phyloP scores from a whole-genome alignment of 1,140 invertebrate species.

The Drosophila quadrilineata region DNA sequence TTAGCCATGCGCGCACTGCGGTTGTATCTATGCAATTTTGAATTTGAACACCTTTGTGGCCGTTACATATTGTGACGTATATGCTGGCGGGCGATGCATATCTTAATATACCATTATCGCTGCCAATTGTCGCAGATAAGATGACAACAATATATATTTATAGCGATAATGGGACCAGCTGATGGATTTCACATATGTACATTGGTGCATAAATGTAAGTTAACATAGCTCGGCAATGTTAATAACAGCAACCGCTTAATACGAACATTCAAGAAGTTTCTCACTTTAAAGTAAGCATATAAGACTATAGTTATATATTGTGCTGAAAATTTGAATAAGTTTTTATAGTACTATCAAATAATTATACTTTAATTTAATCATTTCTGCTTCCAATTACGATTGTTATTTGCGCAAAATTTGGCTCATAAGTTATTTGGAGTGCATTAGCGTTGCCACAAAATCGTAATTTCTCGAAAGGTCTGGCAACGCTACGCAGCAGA shows the following conservation, averaged over 20 bases:
- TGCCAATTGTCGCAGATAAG: conserved; percentile 22
- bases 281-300: background rate
- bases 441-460: conserved; percentile 4
- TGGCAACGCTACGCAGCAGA: conserved; percentile 26
- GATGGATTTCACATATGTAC: background rate
- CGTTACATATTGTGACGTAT: conserved; percentile 2
- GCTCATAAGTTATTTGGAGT: too few species aligned
- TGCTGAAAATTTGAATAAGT: too few species aligned
- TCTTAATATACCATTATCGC: conserved; percentile 20
- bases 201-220: background rate
- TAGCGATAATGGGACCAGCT: conserved; percentile 2
- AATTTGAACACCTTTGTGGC: conserved; percentile 13
- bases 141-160: conserved; percentile 8
- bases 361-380: too few species aligned
- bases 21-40: conserved; percentile 1
- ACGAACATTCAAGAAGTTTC: background rate
- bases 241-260: background rate
- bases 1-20: conserved; percentile 9
- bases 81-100: background rate
- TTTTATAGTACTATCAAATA: too few species aligned
- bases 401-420: background rate
- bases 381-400: too few species aligned
- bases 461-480: background rate
- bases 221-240: conserved; percentile 6
- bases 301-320: too few species aligned